These are phyloP conservation scores for Stegostoma tigrinum DNA, from an alignment of 2,113 vertebrate genomes.

Conservation along the genomic window DNA sequence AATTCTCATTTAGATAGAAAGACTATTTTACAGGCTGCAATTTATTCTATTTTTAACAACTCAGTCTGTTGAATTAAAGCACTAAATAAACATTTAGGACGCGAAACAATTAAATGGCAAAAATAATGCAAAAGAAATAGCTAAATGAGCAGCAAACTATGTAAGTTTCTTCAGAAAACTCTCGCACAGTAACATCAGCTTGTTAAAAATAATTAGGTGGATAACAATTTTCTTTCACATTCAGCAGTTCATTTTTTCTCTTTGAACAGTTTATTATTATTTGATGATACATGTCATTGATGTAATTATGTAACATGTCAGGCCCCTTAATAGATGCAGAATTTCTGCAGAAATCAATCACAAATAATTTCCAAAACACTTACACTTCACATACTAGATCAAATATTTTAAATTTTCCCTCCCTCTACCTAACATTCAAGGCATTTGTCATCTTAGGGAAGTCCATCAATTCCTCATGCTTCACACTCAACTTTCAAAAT, in stretches of 20 bases:
- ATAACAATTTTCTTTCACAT: background rate
- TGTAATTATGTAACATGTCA: background rate
- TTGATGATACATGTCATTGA: background rate
- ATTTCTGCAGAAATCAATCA: background rate
- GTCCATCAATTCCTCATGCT: background rate
- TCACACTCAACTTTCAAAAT: background rate
- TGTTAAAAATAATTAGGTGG: background rate
- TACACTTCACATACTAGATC: background rate
- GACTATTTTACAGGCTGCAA: background rate
- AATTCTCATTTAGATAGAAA: background rate
- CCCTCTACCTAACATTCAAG: background rate
- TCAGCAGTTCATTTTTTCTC: background rate
- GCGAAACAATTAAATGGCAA: background rate
- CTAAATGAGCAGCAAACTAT: background rate
- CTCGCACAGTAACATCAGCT: too few relatives aligned
- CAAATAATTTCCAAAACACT: background rate
- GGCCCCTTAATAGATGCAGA: background rate
- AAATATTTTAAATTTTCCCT: background rate
- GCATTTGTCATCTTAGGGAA: background rate
- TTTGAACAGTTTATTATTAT: background rate
- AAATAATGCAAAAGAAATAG: background rate
- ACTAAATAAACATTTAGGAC: background rate
- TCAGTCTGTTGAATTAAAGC: background rate
- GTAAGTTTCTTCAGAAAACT: background rate
- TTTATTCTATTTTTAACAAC: background rate